phyloP scores from a whole-genome alignment of 2,797 vertebrate genomes.

The Enteromius treurensis region DNA sequence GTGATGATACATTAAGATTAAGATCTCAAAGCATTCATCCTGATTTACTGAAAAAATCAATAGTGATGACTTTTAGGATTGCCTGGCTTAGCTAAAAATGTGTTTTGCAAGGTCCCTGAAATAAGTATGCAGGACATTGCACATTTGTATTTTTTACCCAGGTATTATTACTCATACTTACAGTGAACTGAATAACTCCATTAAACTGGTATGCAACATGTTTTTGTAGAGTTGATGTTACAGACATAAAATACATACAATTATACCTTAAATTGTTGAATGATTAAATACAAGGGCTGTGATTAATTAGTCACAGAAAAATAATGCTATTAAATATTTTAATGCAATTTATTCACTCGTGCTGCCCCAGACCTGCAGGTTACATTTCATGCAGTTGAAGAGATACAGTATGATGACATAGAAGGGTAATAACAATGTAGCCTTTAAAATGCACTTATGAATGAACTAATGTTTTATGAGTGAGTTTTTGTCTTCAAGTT shows the following conservation, averaged over 20 bases:
- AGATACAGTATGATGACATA: too few relatives aligned
- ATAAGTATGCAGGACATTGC: background rate
- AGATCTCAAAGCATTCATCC: constrained; percentile 28
- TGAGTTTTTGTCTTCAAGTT: too few relatives aligned
- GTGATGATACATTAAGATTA: background rate
- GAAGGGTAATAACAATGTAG: too few relatives aligned
- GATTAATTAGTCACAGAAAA: too few relatives aligned
- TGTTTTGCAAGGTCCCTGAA: background rate
- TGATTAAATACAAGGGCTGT: too few relatives aligned
- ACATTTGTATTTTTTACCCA: background rate
- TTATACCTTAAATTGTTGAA: background rate
- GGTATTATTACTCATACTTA: background rate
- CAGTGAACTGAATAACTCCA: background rate
- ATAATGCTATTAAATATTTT: too few relatives aligned
- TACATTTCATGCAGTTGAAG: too few relatives aligned
- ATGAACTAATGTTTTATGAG: too few relatives aligned
- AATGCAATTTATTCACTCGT: too few relatives aligned
- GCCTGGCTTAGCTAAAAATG: constrained; percentile 3
- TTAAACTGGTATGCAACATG: background rate
- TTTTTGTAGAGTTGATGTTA: background rate
- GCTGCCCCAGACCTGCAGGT: too few relatives aligned
- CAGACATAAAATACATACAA: too few relatives aligned
- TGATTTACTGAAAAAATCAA: constrained; percentile 25
- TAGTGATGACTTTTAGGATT: background rate
- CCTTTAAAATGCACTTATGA: too few relatives aligned